Conservation (phyloP, 1,140 invertebrate species). For the Mya arenaria region DNA sequence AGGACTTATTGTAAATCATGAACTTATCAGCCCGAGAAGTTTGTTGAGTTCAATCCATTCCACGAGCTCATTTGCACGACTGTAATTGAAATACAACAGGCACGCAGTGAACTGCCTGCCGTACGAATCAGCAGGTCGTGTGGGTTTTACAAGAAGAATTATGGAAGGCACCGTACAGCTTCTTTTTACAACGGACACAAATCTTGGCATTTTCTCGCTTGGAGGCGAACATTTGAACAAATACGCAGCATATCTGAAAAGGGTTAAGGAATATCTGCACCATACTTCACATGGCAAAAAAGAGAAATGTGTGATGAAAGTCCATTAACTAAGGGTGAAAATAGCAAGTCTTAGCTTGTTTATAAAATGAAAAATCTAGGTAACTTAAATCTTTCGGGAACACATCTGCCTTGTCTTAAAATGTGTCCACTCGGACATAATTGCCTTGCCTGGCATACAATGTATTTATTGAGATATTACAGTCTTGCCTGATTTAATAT, state of each 20-base stretch:
- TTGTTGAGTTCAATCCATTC: conserved; percentile 96
- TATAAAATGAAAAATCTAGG: too few species aligned
- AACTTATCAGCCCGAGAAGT: conserved; percentile 92
- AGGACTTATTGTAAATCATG: conserved; percentile 95
- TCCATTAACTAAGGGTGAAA: too few species aligned
- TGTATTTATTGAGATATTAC: too few species aligned
- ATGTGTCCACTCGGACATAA: too few species aligned
- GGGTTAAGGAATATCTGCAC: too few species aligned
- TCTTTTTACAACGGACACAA: conserved; percentile 7
- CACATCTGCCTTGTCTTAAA: too few species aligned
- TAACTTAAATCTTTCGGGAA: too few species aligned
- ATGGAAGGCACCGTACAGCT: conserved; percentile 17
- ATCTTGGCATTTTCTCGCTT: neutral
- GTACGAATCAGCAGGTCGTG: neutral
- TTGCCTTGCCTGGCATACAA: too few species aligned
- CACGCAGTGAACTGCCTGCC: conserved; percentile 88
- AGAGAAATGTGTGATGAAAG: too few species aligned
- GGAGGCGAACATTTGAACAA: neutral
- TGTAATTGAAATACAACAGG: conserved; percentile 94
- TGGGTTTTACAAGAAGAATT: neutral
- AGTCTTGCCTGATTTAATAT: too few species aligned
- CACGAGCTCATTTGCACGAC: conserved; percentile 88
- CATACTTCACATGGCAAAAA: too few species aligned
- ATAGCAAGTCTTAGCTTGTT: too few species aligned
- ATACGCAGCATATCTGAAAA: conserved; percentile 19